A percentile compares a stretch with the other conserved stretches of the same genome.
phyloP scores from a whole-genome alignment of 2,797 vertebrate genomes.

The Gorsachius magnificus region DNA sequence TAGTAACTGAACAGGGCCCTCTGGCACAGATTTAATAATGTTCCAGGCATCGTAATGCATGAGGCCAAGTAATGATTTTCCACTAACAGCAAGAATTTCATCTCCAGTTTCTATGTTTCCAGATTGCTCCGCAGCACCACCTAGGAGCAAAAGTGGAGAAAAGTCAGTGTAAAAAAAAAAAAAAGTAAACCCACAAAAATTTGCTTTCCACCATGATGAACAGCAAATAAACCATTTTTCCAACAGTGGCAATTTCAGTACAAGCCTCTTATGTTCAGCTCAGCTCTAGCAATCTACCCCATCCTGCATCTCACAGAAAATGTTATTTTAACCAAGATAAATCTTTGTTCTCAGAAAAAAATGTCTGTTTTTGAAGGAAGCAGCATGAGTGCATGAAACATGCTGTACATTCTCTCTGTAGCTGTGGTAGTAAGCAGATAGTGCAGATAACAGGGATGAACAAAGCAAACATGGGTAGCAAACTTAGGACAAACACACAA shows the following conservation, averaged over 20 bases:
- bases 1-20: conserved; percentile 86
- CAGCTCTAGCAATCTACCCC: neutral
- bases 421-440: neutral
- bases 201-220: neutral
- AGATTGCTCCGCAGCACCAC: conserved; percentile 88
- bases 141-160: conserved; percentile 66
- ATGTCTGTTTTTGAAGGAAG: neutral
- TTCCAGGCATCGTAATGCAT: conserved; percentile 94
- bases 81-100: conserved; percentile 89
- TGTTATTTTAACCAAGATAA: neutral
- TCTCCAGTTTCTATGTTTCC: conserved; percentile 87
- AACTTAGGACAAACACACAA: neutral
- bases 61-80: conserved; percentile 85
- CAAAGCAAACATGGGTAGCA: neutral
- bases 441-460: neutral
- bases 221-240: neutral
- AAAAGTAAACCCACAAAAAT: neutral
- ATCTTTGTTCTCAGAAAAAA: neutral
- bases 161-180: neutral
- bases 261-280: neutral
- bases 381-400: neutral
- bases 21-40: conserved; percentile 86
- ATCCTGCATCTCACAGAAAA: neutral
- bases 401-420: neutral
- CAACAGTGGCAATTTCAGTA: neutral